Conservation (phyloP, 2,113 vertebrate genomes). For the Thalassoma bifasciatum region DNA sequence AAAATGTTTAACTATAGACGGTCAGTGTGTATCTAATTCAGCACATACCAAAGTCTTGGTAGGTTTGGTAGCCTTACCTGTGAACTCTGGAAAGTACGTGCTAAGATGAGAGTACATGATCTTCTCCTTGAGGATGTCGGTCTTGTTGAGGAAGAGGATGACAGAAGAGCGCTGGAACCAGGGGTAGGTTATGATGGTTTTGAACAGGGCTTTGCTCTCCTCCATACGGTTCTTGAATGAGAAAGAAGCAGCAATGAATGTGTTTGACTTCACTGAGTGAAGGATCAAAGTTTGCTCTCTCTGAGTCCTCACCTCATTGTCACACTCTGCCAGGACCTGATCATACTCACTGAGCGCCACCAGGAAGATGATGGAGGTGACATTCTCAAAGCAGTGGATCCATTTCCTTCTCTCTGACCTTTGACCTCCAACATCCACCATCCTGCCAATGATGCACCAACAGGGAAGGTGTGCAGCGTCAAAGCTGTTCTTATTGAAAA, state of each 20-base stretch:
- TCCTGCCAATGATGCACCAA: conserved; percentile 79
- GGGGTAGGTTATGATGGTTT: conserved; percentile 91
- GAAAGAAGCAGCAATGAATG: neutral
- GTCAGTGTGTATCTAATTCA: too few species aligned
- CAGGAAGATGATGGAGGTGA: conserved; percentile 99
- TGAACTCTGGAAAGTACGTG: conserved; percentile 91
- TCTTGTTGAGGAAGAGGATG: conserved; percentile 94
- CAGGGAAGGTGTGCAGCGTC: neutral
- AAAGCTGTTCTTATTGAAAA: neutral
- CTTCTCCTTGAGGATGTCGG: conserved; percentile 92
- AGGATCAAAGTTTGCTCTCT: neutral
- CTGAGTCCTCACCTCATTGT: conserved; percentile 91
- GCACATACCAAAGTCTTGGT: too few species aligned
- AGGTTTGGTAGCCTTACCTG: conserved; percentile 71
- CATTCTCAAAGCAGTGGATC: conserved; percentile 99
- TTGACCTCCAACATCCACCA: conserved; percentile 99
- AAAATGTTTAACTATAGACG: neutral
- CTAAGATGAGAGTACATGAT: conserved; percentile 88
- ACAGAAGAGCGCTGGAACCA: conserved; percentile 93
- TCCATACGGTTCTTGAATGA: conserved; percentile 84
- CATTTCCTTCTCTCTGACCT: conserved; percentile 98
- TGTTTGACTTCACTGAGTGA: neutral
- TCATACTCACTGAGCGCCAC: conserved; percentile 99
- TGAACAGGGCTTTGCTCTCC: conserved; percentile 91
- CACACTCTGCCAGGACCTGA: conserved; percentile 96